These are phyloP conservation scores for Oncorhynchus kisutch DNA, from an alignment of 2,113 vertebrate genomes.

Conservation along the genomic window DNA sequence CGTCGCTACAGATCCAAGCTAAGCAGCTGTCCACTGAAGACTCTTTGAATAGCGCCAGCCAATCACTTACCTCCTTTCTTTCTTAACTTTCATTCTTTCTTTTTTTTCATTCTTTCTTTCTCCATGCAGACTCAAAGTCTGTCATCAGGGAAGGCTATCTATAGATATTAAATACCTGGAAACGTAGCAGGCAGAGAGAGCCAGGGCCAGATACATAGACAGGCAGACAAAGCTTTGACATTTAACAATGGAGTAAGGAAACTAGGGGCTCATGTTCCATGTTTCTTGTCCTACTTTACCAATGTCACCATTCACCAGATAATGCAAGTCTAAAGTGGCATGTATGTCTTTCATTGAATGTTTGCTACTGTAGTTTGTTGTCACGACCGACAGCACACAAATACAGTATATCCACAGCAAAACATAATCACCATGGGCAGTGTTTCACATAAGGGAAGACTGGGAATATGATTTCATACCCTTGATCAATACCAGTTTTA, in stretches of 20 bases:
- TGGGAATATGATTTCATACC: slow-evolving; percentile 48
- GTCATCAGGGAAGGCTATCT: slow-evolving; percentile 57
- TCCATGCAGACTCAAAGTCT: slow-evolving; percentile 46
- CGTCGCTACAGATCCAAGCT: slow-evolving; percentile 33
- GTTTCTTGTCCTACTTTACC: slow-evolving; percentile 4
- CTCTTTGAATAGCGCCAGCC: slow-evolving; percentile 32
- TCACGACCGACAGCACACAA: background rate
- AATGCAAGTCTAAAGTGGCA: background rate
- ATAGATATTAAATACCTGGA: slow-evolving; percentile 59
- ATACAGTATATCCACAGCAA: slow-evolving; percentile 8
- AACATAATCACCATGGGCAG: slow-evolving; percentile 28
- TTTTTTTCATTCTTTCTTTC: slow-evolving; percentile 20
- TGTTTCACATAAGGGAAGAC: slow-evolving; percentile 28
- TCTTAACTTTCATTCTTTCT: background rate
- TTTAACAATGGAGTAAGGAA: slow-evolving; percentile 57
- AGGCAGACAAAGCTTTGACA: slow-evolving; percentile 58
- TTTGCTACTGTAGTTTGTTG: slow-evolving; percentile 8
- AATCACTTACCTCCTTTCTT: slow-evolving; percentile 7
- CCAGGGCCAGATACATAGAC: slow-evolving; percentile 29
- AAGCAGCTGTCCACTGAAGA: slow-evolving; percentile 51
- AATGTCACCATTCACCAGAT: background rate
- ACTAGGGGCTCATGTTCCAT: slow-evolving; percentile 18
- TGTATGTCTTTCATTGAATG: slow-evolving; percentile 32
- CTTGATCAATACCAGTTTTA: slow-evolving; percentile 56
- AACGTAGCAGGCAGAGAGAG: slow-evolving; percentile 42